Evolutionary conservation across 2,797 vertebrate species (phyloP).

Genomic region (Avahi laniger): DNA sequence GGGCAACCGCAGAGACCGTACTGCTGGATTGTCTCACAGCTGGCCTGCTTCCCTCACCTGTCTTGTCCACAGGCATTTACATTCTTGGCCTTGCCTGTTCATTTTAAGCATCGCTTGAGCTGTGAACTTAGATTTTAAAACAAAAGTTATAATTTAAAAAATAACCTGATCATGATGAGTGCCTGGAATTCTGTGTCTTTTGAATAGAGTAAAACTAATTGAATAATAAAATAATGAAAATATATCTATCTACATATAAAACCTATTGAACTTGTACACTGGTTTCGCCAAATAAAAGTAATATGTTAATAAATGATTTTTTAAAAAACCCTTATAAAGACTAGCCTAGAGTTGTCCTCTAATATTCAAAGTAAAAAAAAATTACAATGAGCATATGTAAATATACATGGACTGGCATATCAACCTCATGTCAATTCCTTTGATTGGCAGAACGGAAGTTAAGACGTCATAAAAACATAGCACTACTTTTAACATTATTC

Average conservation of each 20-base stretch:
- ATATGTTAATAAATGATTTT: background rate
- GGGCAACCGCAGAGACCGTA: background rate
- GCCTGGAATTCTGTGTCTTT: background rate
- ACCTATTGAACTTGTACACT: slow-evolving; percentile 17
- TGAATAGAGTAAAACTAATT: slow-evolving; percentile 25
- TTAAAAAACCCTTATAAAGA: background rate
- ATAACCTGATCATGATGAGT: background rate
- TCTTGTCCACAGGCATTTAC: background rate
- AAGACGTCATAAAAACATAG: background rate
- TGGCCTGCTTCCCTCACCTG: background rate
- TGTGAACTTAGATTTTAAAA: slow-evolving; percentile 38
- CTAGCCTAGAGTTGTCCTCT: background rate
- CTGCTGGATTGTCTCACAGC: background rate
- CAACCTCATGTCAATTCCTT: slow-evolving; percentile 34
- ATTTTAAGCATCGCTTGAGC: background rate
- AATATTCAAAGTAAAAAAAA: slow-evolving; percentile 21
- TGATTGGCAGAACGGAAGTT: slow-evolving; percentile 28
- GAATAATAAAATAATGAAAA: slow-evolving; percentile 4
- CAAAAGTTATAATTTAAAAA: slow-evolving; percentile 28
- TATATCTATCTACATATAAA: background rate
- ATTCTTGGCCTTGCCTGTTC: slow-evolving; percentile 32
- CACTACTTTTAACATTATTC: slow-evolving; percentile 15
- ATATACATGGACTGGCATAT: background rate
- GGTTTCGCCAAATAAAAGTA: background rate
- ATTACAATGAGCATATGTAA: slow-evolving; percentile 33